These are phyloP conservation scores for Podarcis lilfordi DNA, from an alignment of 2,797 vertebrate genomes.

Conservation along the genomic window DNA sequence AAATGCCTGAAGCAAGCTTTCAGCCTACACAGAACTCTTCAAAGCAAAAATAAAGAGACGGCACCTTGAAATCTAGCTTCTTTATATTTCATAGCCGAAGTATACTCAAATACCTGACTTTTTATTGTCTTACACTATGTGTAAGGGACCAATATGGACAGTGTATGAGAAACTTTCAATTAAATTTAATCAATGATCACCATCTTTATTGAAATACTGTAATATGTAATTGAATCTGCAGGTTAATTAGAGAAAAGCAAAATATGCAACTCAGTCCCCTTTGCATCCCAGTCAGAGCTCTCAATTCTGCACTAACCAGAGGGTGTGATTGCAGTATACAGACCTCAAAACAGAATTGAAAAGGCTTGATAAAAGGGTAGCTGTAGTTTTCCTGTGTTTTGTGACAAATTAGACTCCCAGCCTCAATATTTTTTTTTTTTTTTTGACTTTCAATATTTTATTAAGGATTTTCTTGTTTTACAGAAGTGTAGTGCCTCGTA, in stretches of 20 bases:
- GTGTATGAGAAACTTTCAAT: neutral
- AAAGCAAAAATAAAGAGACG: neutral
- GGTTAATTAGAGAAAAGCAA: constrained; percentile 3
- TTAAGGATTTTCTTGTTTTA: too few relatives aligned
- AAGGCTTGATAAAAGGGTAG: constrained; percentile 14
- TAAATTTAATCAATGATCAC: constrained; percentile 6
- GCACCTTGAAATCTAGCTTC: neutral
- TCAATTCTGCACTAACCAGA: neutral
- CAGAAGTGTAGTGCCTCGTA: too few relatives aligned
- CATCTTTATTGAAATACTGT: neutral
- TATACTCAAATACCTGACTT: neutral
- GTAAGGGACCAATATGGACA: neutral
- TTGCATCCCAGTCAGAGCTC: neutral
- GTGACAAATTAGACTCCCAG: constrained; percentile 20
- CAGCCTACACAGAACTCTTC: constrained; percentile 10
- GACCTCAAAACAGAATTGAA: constrained; percentile 1
- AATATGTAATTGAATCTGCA: neutral
- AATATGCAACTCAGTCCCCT: neutral
- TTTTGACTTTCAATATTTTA: too few relatives aligned
- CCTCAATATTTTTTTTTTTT: neutral
- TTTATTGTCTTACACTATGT: neutral
- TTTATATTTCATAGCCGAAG: neutral
- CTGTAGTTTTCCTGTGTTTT: constrained; percentile 8
- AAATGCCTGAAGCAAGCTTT: constrained; percentile 10
- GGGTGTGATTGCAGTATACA: neutral